A percentile compares a stretch with the other conserved stretches of the same genome.
phyloP scores from a whole-genome alignment of 2,888 invertebrate genomes.

The Theretra japonica region DNA sequence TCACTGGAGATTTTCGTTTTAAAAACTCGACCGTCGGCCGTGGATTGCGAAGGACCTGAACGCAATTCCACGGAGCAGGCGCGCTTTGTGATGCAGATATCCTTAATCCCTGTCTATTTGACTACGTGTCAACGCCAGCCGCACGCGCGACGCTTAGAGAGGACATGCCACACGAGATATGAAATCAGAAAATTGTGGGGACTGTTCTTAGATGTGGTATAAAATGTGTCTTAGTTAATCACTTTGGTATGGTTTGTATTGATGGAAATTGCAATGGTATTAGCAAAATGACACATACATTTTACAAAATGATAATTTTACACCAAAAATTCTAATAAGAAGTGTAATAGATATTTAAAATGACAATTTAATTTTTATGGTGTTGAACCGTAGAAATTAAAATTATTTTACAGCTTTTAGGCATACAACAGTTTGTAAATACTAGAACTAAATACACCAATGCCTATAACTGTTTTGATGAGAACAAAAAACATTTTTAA shows the following conservation, averaged over 20 bases:
- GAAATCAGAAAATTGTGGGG: not conserved
- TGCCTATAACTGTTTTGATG: no score
- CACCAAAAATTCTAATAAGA: no score
- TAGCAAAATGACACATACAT: no score
- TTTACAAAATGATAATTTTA: no score
- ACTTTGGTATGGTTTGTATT: no score
- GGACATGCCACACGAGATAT: not conserved
- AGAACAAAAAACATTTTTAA: not conserved
- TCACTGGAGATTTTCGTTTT: constrained; percentile 7
- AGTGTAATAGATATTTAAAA: no score
- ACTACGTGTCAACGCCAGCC: constrained; percentile 78
- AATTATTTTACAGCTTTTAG: no score
- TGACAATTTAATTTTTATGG: no score
- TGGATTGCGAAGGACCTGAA: constrained; percentile 26
- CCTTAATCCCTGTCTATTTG: constrained; percentile 81
- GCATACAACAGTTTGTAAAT: not conserved
- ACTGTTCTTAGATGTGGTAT: not conserved
- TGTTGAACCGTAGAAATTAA: no score
- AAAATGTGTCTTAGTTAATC: no score
- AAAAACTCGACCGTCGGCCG: constrained; percentile 14
- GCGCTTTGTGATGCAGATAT: constrained; percentile 82
- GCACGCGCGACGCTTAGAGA: constrained; percentile 34
- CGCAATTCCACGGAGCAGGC: constrained; percentile 50
- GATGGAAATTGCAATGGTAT: no score
- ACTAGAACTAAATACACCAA: not conserved